These are phyloP conservation scores for Odontamblyopus lacepedii DNA, from an alignment of 2,797 vertebrate genomes.

Conservation along the genomic window DNA sequence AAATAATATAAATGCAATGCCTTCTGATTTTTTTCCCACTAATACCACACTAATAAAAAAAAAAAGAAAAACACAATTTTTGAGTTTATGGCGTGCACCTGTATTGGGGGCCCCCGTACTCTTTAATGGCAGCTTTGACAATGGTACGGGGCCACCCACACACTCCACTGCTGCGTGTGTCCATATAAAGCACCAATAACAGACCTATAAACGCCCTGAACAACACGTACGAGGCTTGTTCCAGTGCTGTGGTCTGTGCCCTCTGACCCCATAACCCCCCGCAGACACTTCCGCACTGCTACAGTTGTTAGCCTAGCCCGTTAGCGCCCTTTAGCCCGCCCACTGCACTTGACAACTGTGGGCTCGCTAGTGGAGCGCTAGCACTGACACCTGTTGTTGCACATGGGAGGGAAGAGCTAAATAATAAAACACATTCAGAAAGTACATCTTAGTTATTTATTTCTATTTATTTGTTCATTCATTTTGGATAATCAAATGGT, in stretches of 20 bases:
- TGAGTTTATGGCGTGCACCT: background rate
- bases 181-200: slow-evolving; percentile 55
- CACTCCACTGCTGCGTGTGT: slow-evolving; percentile 27
- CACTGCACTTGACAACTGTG: slow-evolving; percentile 36
- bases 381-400: background rate
- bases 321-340: slow-evolving; percentile 9
- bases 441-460: no score
- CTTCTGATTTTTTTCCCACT: no score
- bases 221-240: slow-evolving; percentile 48
- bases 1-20: no score
- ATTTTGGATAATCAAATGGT: no score
- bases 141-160: slow-evolving; percentile 64
- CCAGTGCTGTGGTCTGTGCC: slow-evolving; percentile 50
- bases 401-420: background rate
- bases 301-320: slow-evolving; percentile 41
- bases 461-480: no score
- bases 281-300: slow-evolving; percentile 40
- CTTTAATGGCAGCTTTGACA: background rate
- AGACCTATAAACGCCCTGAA: slow-evolving; percentile 48
- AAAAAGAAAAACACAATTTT: background rate
- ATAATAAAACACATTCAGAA: no score
- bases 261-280: slow-evolving; percentile 48
- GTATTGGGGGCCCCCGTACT: background rate
- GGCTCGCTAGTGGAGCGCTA: background rate
- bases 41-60: no score